Evolutionary conservation across 1,140 invertebrate species (phyloP).

Genomic region (Nebria ingens): DNA sequence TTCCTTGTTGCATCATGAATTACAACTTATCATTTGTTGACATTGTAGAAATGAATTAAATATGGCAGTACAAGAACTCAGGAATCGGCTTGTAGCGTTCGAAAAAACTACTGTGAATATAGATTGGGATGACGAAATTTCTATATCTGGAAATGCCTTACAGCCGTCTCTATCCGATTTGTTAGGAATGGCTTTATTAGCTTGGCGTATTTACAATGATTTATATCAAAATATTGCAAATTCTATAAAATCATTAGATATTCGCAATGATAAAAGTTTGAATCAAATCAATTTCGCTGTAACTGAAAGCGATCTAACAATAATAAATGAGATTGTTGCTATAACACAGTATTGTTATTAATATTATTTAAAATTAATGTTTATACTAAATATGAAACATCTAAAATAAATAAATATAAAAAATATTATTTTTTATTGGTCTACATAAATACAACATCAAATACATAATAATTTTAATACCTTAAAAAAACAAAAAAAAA

Average conservation of each 20-base stretch:
- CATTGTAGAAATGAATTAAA: not conserved
- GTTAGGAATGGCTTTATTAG: not conserved
- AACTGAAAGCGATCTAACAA: not conserved
- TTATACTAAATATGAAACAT: too few relatives aligned
- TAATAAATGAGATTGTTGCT: not conserved
- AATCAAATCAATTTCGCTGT: not conserved
- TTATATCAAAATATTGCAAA: not conserved
- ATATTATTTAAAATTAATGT: not conserved
- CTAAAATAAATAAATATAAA: too few relatives aligned
- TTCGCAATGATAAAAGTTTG: not conserved
- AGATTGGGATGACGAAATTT: not conserved
- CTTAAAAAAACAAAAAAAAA: too few relatives aligned
- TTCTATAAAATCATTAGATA: not conserved
- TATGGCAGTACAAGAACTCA: not conserved
- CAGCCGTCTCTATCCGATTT: not conserved
- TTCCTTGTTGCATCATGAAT: not conserved
- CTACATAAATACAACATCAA: too few relatives aligned
- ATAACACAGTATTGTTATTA: slow-evolving; percentile 4
- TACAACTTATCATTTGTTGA: not conserved
- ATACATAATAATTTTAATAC: too few relatives aligned
- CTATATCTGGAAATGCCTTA: not conserved
- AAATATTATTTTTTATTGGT: too few relatives aligned
- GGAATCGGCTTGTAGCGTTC: not conserved
- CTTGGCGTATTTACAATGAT: not conserved
- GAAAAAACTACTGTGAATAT: not conserved